phyloP scores from a whole-genome alignment of 2,113 vertebrate species.

The Mixornis gularis region DNA sequence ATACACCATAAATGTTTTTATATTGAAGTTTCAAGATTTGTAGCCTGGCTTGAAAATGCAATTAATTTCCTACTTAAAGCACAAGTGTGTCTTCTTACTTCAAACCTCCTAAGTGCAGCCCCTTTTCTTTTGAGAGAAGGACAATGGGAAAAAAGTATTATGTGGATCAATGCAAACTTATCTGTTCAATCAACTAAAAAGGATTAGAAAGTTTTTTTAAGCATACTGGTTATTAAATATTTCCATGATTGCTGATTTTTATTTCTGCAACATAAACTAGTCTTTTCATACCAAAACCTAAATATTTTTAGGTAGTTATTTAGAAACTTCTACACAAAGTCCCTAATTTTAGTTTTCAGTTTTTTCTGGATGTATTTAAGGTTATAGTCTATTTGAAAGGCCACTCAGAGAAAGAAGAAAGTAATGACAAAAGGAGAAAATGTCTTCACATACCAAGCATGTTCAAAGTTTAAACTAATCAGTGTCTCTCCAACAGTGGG shows the following conservation, averaged over 20 bases:
- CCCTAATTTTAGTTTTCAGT: accelerated
- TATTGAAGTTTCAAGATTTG: neutral
- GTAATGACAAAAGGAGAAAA: neutral
- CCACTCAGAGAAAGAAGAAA: neutral
- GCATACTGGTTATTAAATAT: neutral
- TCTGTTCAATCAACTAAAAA: neutral
- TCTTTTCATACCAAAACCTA: neutral
- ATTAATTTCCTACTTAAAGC: neutral
- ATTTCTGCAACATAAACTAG: neutral
- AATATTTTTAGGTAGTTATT: neutral
- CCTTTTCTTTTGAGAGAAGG: neutral
- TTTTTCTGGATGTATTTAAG: neutral
- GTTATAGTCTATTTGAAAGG: neutral
- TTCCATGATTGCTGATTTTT: neutral
- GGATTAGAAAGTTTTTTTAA: neutral
- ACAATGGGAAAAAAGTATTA: accelerated
- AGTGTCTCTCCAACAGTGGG: neutral
- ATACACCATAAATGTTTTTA: neutral
- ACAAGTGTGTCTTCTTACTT: neutral
- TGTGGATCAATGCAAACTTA: neutral
- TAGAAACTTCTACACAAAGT: neutral
- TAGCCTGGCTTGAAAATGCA: neutral
- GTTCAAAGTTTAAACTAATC: neutral
- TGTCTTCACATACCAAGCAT: neutral
- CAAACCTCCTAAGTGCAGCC: neutral